Percentiles rank a stretch among this genome's conserved stretches.
Conservation (phyloP, 2,113 vertebrate species). For the Xyrauchen texanus region DNA sequence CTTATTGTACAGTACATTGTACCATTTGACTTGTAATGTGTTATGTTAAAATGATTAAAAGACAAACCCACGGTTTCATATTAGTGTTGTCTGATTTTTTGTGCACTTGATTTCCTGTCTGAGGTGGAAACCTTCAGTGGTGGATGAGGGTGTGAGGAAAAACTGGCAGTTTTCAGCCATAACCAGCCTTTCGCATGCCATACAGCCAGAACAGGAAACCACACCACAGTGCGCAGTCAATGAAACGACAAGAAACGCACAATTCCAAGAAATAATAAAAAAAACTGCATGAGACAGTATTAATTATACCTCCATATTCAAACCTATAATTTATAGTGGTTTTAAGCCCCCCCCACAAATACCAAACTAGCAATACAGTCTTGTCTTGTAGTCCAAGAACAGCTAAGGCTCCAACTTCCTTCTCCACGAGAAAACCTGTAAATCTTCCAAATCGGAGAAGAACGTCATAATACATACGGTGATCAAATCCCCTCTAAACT, state of each 20-base stretch:
- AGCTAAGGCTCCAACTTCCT: not conserved
- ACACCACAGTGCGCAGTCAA: conserved; percentile 23
- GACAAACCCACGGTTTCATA: conserved; percentile 75
- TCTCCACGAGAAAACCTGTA: not conserved
- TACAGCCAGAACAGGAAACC: conserved; percentile 54
- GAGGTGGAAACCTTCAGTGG: not conserved
- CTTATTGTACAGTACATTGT: conserved; percentile 81
- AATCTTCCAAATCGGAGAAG: not conserved
- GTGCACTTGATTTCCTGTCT: conserved; percentile 45
- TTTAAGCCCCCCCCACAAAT: conserved; percentile 46
- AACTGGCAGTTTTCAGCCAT: conserved; percentile 30
- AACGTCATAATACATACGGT: not conserved
- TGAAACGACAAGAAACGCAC: not conserved
- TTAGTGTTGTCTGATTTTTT: conserved; percentile 41
- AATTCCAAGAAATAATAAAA: conserved; percentile 53
- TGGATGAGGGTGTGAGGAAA: conserved; percentile 33
- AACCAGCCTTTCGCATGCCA: conserved; percentile 54
- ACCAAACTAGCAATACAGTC: conserved; percentile 48
- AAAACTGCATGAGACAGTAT: conserved; percentile 52
- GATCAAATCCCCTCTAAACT: too few relatives aligned
- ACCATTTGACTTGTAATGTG: conserved; percentile 80
- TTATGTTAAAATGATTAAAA: conserved; percentile 82
- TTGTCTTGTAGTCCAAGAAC: conserved; percentile 39
- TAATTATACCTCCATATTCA: conserved; percentile 60
- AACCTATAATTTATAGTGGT: conserved; percentile 62